Evolutionary conservation across 2,113 vertebrate species (phyloP).

Genomic region (human): DNA sequence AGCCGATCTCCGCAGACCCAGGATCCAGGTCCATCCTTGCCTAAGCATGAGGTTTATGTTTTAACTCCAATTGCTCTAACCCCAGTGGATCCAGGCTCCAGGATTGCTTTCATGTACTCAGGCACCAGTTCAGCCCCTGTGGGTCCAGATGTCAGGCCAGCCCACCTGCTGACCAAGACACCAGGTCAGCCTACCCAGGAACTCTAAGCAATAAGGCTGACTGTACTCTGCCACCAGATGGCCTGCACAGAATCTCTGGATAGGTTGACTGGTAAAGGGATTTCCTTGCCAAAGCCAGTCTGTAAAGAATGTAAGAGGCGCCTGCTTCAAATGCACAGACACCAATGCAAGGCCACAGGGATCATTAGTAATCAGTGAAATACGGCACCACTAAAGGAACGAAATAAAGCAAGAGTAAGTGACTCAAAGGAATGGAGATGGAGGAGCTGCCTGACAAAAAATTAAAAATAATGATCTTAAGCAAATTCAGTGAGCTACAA

Average conservation of each 20-base stretch:
- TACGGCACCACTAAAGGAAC: neutral
- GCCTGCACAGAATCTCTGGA: neutral
- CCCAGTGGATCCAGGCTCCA: neutral
- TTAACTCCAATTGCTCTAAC: too few species aligned
- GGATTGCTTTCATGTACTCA: neutral
- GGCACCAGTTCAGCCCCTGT: neutral
- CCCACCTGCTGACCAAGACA: too few species aligned
- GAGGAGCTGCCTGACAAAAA: neutral
- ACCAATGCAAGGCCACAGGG: neutral
- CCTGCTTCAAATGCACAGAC: neutral
- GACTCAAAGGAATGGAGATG: neutral
- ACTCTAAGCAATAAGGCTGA: neutral
- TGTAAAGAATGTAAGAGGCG: neutral
- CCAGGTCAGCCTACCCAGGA: neutral
- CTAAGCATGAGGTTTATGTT: neutral
- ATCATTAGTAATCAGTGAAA: neutral
- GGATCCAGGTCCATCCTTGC: neutral
- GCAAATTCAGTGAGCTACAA: neutral
- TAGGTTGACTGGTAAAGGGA: neutral
- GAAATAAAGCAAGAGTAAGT: neutral
- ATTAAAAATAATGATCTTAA: neutral
- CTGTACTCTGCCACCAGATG: neutral
- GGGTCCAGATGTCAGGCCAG: too few species aligned
- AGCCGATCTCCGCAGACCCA: neutral
- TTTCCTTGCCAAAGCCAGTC: neutral